Percentiles rank a stretch among this genome's conserved stretches.
These are phyloP conservation scores for Patagioenas fasciata DNA, from an alignment of 2,113 vertebrate genomes.

Conservation along the genomic window DNA sequence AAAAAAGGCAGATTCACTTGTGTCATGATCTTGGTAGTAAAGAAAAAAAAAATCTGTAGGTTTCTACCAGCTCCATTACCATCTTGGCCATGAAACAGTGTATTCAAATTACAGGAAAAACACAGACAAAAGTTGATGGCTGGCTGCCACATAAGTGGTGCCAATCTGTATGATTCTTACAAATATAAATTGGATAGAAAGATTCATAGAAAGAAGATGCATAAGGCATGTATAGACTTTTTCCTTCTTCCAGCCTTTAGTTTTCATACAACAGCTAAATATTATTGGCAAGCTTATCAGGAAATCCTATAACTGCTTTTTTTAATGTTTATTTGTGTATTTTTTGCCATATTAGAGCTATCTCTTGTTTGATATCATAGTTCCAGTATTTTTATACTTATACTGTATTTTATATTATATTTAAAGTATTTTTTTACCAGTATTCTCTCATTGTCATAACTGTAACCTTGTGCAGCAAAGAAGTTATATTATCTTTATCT, in stretches of 20 bases:
- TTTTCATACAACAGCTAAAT: background rate
- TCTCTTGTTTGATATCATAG: background rate
- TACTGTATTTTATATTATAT: no score
- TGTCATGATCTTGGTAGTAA: background rate
- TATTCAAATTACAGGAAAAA: background rate
- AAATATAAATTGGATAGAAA: background rate
- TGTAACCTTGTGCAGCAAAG: background rate
- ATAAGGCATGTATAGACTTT: rapidly evolving
- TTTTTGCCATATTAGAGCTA: background rate
- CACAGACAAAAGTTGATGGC: background rate
- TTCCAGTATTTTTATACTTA: background rate
- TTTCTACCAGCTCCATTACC: background rate
- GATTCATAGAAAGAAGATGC: background rate
- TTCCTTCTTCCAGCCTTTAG: background rate
- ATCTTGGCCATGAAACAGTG: background rate
- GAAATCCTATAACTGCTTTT: background rate
- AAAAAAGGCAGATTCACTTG: background rate
- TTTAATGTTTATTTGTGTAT: rapidly evolving
- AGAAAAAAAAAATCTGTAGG: background rate
- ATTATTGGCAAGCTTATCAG: background rate
- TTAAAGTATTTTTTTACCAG: background rate
- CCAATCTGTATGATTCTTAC: background rate
- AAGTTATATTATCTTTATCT: background rate
- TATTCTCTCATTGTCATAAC: background rate
- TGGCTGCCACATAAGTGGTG: background rate